Conservation (phyloP, 92 coral and sea anemone species). For the Metridium senile region DNA sequence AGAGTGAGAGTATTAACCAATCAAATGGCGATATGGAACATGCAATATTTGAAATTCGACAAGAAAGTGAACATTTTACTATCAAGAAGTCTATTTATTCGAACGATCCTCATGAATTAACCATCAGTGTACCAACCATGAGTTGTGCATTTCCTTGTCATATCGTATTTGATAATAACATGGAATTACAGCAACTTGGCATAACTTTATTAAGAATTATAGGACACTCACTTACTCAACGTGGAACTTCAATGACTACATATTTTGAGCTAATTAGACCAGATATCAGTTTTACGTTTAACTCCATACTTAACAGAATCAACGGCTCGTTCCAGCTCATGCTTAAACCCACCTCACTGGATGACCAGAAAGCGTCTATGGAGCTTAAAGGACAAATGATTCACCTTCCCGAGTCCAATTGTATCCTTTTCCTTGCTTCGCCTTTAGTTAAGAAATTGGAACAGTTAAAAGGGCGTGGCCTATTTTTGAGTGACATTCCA, state of each 20-base stretch:
- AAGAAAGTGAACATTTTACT: conserved; percentile 26
- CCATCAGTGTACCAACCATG: conserved; percentile 62
- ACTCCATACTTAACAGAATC: conserved; percentile 66
- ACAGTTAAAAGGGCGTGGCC: conserved; percentile 76
- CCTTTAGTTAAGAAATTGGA: conserved; percentile 79
- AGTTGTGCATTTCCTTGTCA: conserved; percentile 88
- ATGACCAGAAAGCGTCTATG: conserved; percentile 42
- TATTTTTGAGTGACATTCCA: conserved; percentile 89
- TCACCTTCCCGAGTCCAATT: conserved; percentile 75
- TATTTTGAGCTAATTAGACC: conserved; percentile 75
- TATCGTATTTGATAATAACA: conserved; percentile 65
- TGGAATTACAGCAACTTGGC: conserved; percentile 84
- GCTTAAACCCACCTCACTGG: conserved; percentile 44
- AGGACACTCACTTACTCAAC: conserved; percentile 51
- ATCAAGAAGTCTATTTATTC: conserved; percentile 33
- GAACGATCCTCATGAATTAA: conserved; percentile 51
- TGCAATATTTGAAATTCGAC: conserved; percentile 46
- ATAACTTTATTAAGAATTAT: conserved; percentile 72
- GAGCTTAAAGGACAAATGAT: conserved; percentile 91
- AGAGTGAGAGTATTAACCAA: background rate
- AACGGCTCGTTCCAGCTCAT: conserved; percentile 71
- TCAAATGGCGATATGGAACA: conserved; percentile 43
- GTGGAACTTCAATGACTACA: conserved; percentile 49
- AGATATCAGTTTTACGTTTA: conserved; percentile 52
- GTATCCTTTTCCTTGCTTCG: conserved; percentile 80